These are phyloP conservation scores for Talpa occidentalis DNA, from an alignment of 2,113 vertebrate species.

Conservation along the genomic window DNA sequence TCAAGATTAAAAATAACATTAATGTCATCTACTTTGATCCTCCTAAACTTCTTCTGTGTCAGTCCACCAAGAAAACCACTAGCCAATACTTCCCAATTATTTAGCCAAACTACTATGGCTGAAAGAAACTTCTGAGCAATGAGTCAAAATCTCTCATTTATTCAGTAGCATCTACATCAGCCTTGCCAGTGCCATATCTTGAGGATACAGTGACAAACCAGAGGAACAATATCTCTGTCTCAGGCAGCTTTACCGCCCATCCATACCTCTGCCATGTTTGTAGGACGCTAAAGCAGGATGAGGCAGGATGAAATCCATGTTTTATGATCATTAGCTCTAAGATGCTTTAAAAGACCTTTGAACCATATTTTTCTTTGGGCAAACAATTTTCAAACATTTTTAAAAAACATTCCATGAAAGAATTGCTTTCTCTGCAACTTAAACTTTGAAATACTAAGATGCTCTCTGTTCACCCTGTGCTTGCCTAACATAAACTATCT, in stretches of 20 bases:
- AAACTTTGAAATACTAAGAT: conserved; percentile 1
- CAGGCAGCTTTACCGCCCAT: background rate
- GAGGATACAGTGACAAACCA: background rate
- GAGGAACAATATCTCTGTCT: background rate
- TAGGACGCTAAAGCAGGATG: background rate
- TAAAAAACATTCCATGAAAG: background rate
- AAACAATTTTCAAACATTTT: conserved; percentile 11
- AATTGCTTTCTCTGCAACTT: background rate
- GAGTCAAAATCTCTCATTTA: background rate
- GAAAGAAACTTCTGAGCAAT: background rate
- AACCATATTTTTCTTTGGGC: background rate
- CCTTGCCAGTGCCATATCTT: background rate
- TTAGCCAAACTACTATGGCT: background rate
- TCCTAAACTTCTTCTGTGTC: background rate
- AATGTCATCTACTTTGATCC: background rate
- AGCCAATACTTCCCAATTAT: background rate
- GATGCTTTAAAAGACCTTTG: background rate
- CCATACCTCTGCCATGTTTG: background rate
- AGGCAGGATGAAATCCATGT: background rate
- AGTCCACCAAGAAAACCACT: background rate
- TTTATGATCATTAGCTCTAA: background rate
- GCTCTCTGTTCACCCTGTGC: background rate
- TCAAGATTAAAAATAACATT: conserved; percentile 14
- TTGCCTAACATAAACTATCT: background rate
- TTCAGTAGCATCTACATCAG: background rate